Percentiles rank a stretch among this genome's conserved stretches.
phyloP scores from a whole-genome alignment of 2,888 invertebrate genomes.

The Nomada hirtipes region DNA sequence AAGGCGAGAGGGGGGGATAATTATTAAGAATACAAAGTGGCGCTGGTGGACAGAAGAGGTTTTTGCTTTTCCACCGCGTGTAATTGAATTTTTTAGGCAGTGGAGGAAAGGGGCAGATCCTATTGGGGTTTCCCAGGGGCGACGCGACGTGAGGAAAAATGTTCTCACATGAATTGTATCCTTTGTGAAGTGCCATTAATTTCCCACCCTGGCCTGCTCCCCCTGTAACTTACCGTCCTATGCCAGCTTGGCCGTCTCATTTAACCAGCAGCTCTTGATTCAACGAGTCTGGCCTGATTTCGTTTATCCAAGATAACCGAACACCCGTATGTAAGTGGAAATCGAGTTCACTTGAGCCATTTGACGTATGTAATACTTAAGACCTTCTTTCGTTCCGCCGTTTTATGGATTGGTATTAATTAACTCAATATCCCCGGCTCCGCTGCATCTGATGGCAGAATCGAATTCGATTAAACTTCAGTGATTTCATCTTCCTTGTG shows the following conservation, averaged over 20 bases:
- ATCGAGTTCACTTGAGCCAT: conserved; percentile 52
- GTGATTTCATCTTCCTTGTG: not conserved
- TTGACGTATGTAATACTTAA: conserved; percentile 35
- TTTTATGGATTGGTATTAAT: conserved; percentile 11
- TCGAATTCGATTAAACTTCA: not conserved
- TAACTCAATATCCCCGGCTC: not conserved
- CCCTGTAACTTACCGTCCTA: conserved; percentile 40
- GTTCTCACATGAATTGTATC: conserved; percentile 43
- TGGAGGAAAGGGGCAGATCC: not conserved
- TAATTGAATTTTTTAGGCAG: conserved; percentile 42
- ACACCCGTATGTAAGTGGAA: conserved; percentile 54
- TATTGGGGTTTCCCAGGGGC: not conserved
- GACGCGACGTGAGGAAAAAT: conserved; percentile 21
- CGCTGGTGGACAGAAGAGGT: not conserved
- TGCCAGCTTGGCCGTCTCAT: conserved; percentile 47
- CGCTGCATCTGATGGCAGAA: not conserved
- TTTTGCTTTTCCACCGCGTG: not conserved
- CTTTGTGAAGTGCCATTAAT: conserved; percentile 52
- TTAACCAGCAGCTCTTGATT: conserved; percentile 57
- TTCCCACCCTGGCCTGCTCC: conserved; percentile 23
- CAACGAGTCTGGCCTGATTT: conserved; percentile 59
- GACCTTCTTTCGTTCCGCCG: conserved; percentile 15
- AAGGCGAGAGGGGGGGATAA: not conserved
- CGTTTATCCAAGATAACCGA: conserved; percentile 56
- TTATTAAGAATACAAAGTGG: conserved; percentile 22